Base-by-base conservation (phyloP, 1,140 invertebrate species). In the Musca domestica region DNA sequence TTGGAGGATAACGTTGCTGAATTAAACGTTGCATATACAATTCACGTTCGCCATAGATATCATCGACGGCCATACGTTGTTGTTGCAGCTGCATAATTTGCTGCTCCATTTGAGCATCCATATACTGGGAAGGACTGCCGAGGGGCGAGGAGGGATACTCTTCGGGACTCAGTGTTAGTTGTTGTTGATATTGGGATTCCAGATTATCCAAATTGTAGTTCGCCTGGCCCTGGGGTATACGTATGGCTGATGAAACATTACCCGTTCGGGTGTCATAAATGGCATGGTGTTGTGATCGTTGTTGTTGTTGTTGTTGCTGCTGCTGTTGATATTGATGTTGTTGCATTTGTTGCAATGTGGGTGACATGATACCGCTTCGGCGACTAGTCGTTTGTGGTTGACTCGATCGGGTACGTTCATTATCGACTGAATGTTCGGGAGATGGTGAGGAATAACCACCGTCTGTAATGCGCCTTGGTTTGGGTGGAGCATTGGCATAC, bases 401-500 rank as follows among this genome's bases (percentile, higher is more conserved):
- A 30, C 66, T 70, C 49, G 70, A 67, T 19, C 81, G 69, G 58
- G 72, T 76, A 34, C 74, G 71, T 70, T 78, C 81, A 66, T 81
- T 81, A 23, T 73, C 78, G 30, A 72, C 81, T 70, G 82, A 83
- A 74, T 86, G 84, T 65, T 89, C 88, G 10, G 87, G 86, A 69
- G 89, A 90, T 0, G 90, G 89, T 1, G 90, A 90, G 47, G 87
- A 88, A 72, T 90, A 91, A 23, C 88, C 87, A 15, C 82, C 82
- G 69, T 92, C 91, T 47, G 87, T 88, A 3, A 88, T 87, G 46
- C 93, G 84, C 78, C 91, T 84, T 1, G 93, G 92, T 80, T 95
- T 95, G 1, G 93, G 93, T 6, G 93, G 92, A 2, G 93, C 92
- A 84, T 95, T 96, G 6, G 91, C 93, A 78, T 96, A 96, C 2